Evolutionary conservation across 1,140 invertebrate genomes (phyloP).

Genomic region (Bombyx mori): DNA sequence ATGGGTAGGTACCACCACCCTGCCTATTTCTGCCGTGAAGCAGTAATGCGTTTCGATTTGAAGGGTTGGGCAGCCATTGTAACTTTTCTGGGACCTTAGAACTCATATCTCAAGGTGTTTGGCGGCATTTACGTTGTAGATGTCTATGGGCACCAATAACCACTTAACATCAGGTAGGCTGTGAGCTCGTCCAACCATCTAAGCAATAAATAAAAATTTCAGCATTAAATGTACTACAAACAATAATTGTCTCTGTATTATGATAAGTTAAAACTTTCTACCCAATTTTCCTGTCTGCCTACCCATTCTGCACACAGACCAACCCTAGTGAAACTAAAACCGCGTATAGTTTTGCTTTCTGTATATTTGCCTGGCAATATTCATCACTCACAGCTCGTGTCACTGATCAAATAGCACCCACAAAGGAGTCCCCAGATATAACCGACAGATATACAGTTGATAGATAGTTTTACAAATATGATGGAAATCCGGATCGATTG

Average conservation of each 20-base stretch:
- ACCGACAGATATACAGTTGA: constrained; percentile 57
- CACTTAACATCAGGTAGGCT: too few relatives aligned
- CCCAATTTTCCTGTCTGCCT: constrained; percentile 8
- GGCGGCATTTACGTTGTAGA: too few relatives aligned
- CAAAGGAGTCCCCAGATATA: constrained; percentile 64
- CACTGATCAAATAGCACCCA: constrained; percentile 66
- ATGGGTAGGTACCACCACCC: too few relatives aligned
- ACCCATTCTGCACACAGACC: constrained; percentile 24
- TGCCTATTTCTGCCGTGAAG: too few relatives aligned
- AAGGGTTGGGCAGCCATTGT: too few relatives aligned
- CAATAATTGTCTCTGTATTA: background rate
- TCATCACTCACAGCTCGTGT: constrained; percentile 66
- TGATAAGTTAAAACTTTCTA: background rate
- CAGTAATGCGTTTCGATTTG: too few relatives aligned
- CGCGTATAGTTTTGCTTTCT: constrained; percentile 66
- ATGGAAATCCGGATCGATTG: constrained; percentile 24
- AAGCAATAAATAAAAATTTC: too few relatives aligned
- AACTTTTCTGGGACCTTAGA: too few relatives aligned
- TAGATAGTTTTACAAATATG: constrained; percentile 54
- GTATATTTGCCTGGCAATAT: constrained; percentile 70
- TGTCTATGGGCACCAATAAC: too few relatives aligned
- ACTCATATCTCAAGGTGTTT: too few relatives aligned
- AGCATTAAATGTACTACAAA: too few relatives aligned
- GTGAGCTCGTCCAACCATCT: too few relatives aligned
- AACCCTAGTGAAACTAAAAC: constrained; percentile 65